Conservation (phyloP, 2,113 vertebrate species). For the Coreoperca whiteheadi region DNA sequence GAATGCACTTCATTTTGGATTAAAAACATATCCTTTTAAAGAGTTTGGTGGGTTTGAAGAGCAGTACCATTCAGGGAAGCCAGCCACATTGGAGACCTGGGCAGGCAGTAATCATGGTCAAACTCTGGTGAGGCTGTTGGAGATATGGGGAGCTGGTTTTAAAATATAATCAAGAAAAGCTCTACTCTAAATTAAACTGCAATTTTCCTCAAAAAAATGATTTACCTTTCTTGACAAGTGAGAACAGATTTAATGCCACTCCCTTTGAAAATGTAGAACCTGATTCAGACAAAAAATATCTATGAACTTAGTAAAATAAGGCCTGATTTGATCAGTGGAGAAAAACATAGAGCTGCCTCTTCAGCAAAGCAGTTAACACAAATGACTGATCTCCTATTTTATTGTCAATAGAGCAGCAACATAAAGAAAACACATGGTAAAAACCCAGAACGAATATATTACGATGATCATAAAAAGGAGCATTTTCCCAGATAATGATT, state of each 20-base stretch:
- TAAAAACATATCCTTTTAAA: slow-evolving; percentile 63
- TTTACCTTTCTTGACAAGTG: slow-evolving; percentile 28
- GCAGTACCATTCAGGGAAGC: slow-evolving; percentile 85
- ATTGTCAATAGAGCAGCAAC: neutral
- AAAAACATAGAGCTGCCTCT: neutral
- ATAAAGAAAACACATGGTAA: neutral
- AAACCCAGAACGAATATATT: neutral
- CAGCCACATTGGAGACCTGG: slow-evolving; percentile 83
- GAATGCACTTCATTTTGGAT: slow-evolving; percentile 53
- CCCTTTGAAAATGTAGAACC: slow-evolving; percentile 57
- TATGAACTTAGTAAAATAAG: neutral
- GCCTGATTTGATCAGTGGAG: slow-evolving; percentile 8
- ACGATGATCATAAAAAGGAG: neutral
- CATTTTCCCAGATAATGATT: neutral
- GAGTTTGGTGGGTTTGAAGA: slow-evolving; percentile 72
- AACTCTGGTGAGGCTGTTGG: slow-evolving; percentile 84
- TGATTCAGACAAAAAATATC: slow-evolving; percentile 67
- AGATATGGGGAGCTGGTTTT: slow-evolving; percentile 84
- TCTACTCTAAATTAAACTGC: slow-evolving; percentile 55
- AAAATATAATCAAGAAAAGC: slow-evolving; percentile 73
- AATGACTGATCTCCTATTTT: neutral
- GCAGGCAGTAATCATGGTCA: slow-evolving; percentile 88
- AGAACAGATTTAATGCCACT: slow-evolving; percentile 55
- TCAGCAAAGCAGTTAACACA: neutral
- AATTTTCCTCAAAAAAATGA: slow-evolving; percentile 35